Evolutionary conservation across 2,797 vertebrate species (phyloP).

Genomic region (Acridotheres tristis): DNA sequence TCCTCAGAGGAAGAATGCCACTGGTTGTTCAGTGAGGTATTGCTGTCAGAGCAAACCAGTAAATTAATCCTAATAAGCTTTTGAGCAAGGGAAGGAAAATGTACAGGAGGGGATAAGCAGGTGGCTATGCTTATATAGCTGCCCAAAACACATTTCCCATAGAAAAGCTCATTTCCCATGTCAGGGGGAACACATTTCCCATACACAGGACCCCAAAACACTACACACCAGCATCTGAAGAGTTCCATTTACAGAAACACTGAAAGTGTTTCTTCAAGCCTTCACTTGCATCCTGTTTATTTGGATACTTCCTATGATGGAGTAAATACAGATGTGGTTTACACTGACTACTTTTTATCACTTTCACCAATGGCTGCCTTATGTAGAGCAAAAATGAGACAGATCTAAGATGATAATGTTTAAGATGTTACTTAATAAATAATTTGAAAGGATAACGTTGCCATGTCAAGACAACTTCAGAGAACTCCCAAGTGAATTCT

Average conservation of each 20-base stretch:
- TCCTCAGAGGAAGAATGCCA: background rate
- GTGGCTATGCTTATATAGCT: background rate
- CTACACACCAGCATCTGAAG: background rate
- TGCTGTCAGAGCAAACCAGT: background rate
- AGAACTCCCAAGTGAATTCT: slow-evolving; percentile 3
- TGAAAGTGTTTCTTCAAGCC: background rate
- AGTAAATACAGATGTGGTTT: background rate
- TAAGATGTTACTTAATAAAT: background rate
- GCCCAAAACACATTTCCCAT: background rate
- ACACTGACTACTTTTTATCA: background rate
- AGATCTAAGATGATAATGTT: background rate
- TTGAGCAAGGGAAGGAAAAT: background rate
- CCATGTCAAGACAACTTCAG: background rate
- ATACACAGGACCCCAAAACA: background rate
- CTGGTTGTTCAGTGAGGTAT: background rate
- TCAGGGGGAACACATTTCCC: background rate
- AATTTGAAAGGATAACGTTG: background rate
- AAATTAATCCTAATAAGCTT: background rate
- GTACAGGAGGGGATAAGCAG: background rate
- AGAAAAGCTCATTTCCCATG: background rate
- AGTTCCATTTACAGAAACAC: background rate
- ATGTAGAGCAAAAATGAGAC: background rate
- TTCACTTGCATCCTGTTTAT: slow-evolving; percentile 12
- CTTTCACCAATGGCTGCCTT: background rate
- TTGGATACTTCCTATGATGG: background rate